phyloP scores from a whole-genome alignment of 2,888 invertebrate species.

The Caenorhabditis afra region DNA sequence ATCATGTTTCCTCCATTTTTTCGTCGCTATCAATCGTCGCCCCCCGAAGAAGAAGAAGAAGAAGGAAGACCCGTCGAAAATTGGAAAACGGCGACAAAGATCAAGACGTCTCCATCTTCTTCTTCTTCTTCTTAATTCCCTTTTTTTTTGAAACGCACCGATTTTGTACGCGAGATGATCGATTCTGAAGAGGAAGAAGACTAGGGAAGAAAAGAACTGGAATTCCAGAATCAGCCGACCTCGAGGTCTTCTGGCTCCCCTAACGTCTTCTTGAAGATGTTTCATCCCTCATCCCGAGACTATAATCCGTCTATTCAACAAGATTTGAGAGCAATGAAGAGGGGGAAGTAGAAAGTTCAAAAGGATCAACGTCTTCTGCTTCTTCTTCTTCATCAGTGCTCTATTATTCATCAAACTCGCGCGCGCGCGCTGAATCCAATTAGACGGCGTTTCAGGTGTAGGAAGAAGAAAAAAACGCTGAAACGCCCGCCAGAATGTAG shows the following conservation, averaged over 20 bases:
- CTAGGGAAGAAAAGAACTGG: not conserved
- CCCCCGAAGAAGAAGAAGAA: no score
- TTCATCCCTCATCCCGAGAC: no score
- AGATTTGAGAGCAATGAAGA: no score
- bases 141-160: not conserved
- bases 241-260: no score
- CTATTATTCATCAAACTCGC: not conserved
- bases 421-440: conserved; percentile 2
- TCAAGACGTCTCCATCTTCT: not conserved
- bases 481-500: no score
- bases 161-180: not conserved
- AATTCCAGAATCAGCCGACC: no score
- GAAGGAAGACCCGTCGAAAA: no score
- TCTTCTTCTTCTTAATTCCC: not conserved
- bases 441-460: conserved; percentile 6
- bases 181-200: not conserved
- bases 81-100: no score
- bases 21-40: no score
- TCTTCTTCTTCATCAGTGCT: conserved; percentile 2
- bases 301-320: no score
- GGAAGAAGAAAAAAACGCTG: not conserved
- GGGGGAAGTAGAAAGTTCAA: conserved; percentile 29
- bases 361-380: conserved; percentile 2
- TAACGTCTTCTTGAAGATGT: no score
- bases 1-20: no score